phyloP scores from a whole-genome alignment of 2,113 vertebrate species.

The Gavialis gangeticus region DNA sequence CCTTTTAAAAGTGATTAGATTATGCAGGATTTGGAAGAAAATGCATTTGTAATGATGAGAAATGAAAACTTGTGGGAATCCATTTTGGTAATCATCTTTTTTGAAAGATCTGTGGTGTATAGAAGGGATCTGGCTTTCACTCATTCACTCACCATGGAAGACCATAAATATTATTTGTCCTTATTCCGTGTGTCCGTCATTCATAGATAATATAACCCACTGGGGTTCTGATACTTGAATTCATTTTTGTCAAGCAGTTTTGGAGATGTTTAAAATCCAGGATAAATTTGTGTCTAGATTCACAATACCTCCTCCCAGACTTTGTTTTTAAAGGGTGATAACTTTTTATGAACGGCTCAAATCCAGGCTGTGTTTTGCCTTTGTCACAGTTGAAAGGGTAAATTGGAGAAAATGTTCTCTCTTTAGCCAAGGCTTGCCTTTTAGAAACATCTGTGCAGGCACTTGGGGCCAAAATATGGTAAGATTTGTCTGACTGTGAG shows the following conservation, averaged over 20 bases:
- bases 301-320: not conserved
- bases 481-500: not conserved
- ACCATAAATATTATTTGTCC: not conserved
- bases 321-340: not conserved
- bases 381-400: not conserved
- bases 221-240: not conserved
- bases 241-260: not conserved
- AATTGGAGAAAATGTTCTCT: not conserved
- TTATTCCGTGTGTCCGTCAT: not conserved
- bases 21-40: not conserved
- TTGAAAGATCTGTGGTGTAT: not conserved
- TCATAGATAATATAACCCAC: not conserved
- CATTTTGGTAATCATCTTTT: not conserved
- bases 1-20: not conserved
- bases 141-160: not conserved
- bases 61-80: not conserved
- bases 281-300: not conserved
- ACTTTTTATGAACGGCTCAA: not conserved
- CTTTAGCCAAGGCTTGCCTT: not conserved
- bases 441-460: not conserved
- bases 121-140: not conserved
- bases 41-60: not conserved
- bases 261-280: not conserved
- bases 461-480: not conserved
- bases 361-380: not conserved